Conservation (phyloP, 2,797 vertebrate genomes). For the Hozukius guyotensis region DNA sequence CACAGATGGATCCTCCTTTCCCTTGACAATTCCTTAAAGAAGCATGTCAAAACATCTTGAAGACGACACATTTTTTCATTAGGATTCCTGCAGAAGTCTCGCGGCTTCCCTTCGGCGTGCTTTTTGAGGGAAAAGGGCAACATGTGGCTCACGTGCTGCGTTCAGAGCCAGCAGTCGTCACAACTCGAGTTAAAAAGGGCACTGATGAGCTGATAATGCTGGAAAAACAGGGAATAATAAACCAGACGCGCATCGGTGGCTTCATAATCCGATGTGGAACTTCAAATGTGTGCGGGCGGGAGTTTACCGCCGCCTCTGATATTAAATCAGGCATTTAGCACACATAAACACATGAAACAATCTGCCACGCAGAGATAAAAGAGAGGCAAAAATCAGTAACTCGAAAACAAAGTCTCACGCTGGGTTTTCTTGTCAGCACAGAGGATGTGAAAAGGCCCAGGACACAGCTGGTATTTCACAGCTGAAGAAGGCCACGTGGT, state of each 20-base stretch:
- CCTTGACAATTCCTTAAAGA: not conserved
- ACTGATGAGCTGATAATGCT: slow-evolving; percentile 22
- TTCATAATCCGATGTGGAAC: slow-evolving; percentile 20
- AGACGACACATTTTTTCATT: slow-evolving; percentile 4
- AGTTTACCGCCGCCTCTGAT: slow-evolving; percentile 23
- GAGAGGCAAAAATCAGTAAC: not conserved
- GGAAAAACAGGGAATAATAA: slow-evolving; percentile 8
- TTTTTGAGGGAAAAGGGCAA: slow-evolving; percentile 30
- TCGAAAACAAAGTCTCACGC: not conserved
- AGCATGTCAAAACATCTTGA: not conserved
- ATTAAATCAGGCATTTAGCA: slow-evolving; percentile 24
- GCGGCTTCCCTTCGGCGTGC: not conserved
- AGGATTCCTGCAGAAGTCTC: not conserved
- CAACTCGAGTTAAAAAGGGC: slow-evolving; percentile 30
- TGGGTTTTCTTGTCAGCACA: not conserved
- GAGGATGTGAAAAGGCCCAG: not conserved
- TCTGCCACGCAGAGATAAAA: slow-evolving; percentile 26
- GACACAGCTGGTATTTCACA: not conserved
- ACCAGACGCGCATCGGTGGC: not conserved
- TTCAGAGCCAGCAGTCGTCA: slow-evolving; percentile 17
- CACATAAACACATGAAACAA: slow-evolving; percentile 13
- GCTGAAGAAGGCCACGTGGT: not conserved
- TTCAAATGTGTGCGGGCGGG: not conserved
- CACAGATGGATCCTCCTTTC: not conserved
- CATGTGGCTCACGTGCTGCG: not conserved